Percentiles rank a stretch among this genome's conserved stretches.
These are phyloP conservation scores for Meda fulgida DNA, from an alignment of 2,797 vertebrate genomes.

Conservation along the genomic window DNA sequence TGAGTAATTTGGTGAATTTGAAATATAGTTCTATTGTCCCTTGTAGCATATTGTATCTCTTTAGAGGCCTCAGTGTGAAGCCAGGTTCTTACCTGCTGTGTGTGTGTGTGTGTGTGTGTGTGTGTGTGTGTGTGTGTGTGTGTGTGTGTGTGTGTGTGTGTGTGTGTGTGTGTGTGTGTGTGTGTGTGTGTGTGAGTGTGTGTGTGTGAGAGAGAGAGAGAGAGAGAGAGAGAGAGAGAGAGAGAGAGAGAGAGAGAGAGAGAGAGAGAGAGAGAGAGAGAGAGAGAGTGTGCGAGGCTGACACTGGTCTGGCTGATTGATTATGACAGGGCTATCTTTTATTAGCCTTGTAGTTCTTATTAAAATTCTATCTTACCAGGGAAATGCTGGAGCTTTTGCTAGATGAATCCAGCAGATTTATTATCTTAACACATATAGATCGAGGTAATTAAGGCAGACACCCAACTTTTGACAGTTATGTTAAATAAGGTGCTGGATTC, in stretches of 20 bases:
- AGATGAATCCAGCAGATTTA: slow-evolving; percentile 81
- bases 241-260: neutral
- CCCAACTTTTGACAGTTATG: slow-evolving; percentile 78
- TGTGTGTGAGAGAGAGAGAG: too few species aligned
- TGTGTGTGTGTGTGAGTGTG: slow-evolving; percentile 4
- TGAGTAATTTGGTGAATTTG: neutral
- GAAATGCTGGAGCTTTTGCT: slow-evolving; percentile 77
- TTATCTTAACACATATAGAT: slow-evolving; percentile 75
- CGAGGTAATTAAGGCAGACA: slow-evolving; percentile 75
- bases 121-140: slow-evolving; percentile 27
- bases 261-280: too few species aligned
- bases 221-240: neutral
- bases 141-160: slow-evolving; percentile 24
- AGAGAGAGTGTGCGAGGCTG: slow-evolving; percentile 64
- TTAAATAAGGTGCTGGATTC: slow-evolving; percentile 71
- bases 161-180: slow-evolving; percentile 31
- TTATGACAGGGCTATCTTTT: slow-evolving; percentile 86
- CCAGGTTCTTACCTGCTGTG: slow-evolving; percentile 34
- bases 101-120: slow-evolving; percentile 29
- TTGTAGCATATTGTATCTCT: neutral
- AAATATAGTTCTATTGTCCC: neutral
- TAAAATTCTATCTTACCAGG: slow-evolving; percentile 79
- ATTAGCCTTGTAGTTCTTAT: slow-evolving; percentile 79
- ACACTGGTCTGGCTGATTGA: slow-evolving; percentile 81
- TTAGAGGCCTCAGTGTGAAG: slow-evolving; percentile 11